A percentile compares a stretch with the other conserved stretches of the same genome.
phyloP scores from a whole-genome alignment of 2,797 vertebrate species.

The Triplophysa bombifrons region DNA sequence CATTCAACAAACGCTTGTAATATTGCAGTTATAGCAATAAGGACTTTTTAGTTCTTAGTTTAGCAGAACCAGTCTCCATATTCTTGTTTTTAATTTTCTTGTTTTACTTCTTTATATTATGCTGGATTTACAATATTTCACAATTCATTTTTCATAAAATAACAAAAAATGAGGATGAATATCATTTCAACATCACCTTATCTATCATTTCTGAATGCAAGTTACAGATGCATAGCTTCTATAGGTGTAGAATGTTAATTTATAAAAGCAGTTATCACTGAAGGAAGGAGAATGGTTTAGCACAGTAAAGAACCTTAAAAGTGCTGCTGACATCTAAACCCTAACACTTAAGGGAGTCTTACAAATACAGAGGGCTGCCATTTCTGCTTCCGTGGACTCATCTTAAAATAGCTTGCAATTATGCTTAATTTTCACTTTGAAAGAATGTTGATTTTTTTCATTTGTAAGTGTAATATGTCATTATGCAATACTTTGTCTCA shows the following conservation, averaged over 20 bases:
- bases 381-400: conserved; percentile 2
- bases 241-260: not conserved
- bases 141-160: no score
- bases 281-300: not conserved
- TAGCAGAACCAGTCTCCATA: no score
- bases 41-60: no score
- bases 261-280: not conserved
- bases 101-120: no score
- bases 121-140: no score
- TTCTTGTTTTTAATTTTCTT: no score
- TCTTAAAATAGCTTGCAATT: conserved; percentile 2
- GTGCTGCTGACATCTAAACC: conserved; percentile 17
- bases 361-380: not conserved
- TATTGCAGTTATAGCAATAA: no score
- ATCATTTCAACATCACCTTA: no score
- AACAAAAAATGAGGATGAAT: no score
- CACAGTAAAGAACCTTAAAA: conserved; percentile 15
- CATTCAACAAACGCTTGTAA: no score
- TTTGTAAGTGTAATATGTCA: conserved; percentile 6
- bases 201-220: not conserved
- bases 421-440: conserved; percentile 20
- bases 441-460: not conserved
- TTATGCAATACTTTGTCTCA: not conserved
- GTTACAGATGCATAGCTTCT: not conserved
- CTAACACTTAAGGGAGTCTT: not conserved